phyloP scores from a whole-genome alignment of 2,113 vertebrate genomes.

The Podiceps cristatus region DNA sequence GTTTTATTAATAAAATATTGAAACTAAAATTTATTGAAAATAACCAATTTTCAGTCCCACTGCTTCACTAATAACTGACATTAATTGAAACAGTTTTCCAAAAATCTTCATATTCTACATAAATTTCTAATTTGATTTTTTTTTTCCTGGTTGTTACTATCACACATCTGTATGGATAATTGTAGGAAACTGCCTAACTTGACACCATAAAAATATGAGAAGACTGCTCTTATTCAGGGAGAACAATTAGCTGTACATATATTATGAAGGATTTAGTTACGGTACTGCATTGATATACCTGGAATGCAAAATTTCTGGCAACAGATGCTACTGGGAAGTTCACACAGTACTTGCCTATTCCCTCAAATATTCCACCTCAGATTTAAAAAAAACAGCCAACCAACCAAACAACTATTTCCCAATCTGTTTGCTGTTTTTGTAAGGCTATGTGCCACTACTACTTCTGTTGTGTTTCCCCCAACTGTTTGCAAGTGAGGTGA shows the following conservation, averaged over 20 bases:
- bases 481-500: not conserved
- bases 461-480: not conserved
- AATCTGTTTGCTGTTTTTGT: not conserved
- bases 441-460: not conserved
- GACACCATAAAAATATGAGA: not conserved
- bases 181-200: not conserved
- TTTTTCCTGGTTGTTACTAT: not conserved
- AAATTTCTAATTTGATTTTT: not conserved
- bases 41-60: not conserved
- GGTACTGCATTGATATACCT: not conserved
- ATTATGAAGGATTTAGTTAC: not conserved
- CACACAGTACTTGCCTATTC: not conserved
- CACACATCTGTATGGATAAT: not conserved
- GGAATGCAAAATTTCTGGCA: not conserved
- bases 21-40: not conserved
- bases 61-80: not conserved
- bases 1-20: not conserved
- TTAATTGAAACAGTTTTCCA: not conserved
- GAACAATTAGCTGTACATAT: not conserved
- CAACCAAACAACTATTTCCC: not conserved
- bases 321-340: not conserved
- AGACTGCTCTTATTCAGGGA: not conserved
- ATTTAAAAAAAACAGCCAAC: not conserved
- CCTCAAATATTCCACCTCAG: not conserved
- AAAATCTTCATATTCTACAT: not conserved